phyloP scores from a whole-genome alignment of 2,888 invertebrate species.

The Tenthredo distinguenda region DNA sequence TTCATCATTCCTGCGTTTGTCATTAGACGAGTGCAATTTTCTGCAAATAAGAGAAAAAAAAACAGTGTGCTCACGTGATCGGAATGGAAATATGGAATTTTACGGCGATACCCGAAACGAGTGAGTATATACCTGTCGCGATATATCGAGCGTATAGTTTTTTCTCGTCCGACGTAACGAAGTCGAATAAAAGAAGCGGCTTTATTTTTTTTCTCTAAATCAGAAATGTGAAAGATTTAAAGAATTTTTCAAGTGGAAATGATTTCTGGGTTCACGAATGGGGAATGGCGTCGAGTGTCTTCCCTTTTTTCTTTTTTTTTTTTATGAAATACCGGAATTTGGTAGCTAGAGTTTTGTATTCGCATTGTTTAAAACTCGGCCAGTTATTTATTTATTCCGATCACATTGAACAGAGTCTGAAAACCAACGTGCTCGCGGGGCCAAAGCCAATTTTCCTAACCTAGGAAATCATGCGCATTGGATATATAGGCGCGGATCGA shows the following conservation, averaged over 20 bases:
- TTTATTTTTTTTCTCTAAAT: too few relatives aligned
- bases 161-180: not conserved
- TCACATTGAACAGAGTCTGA: not conserved
- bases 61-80: not conserved
- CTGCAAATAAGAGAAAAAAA: not conserved
- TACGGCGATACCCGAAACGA: not conserved
- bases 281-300: not conserved
- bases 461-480: slow-evolving; percentile 17
- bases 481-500: not conserved
- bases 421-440: not conserved
- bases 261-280: not conserved
- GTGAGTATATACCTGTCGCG: not conserved
- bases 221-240: not conserved
- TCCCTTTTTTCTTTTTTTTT: not conserved
- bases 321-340: not conserved
- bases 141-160: not conserved
- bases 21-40: too few relatives aligned
- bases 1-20: too few relatives aligned
- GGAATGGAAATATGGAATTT: not conserved
- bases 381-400: not conserved
- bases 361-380: not conserved
- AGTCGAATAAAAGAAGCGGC: not conserved
- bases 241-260: not conserved
- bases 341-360: not conserved
- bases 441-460: not conserved